A percentile compares a stretch with the other conserved stretches of the same genome.
These are phyloP conservation scores for Sinotaia quadrata DNA, from an alignment of 2,888 invertebrate species.

Conservation along the genomic window DNA sequence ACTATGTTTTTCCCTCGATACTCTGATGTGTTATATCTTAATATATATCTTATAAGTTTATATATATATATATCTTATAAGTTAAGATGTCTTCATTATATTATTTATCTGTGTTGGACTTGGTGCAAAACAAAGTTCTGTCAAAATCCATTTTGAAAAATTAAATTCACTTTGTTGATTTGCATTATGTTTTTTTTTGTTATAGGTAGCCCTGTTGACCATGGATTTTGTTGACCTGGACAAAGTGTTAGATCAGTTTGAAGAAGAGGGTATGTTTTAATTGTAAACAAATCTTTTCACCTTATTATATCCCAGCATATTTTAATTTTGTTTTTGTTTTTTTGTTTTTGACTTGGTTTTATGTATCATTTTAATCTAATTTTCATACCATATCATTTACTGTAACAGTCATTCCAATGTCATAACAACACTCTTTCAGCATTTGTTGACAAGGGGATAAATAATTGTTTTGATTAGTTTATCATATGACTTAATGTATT, in stretches of 20 bases:
- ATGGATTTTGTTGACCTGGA: constrained; percentile 81
- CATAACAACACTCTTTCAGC: too few relatives aligned
- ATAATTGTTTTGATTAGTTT: too few relatives aligned
- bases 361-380: not conserved
- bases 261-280: constrained; percentile 77
- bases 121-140: too few relatives aligned
- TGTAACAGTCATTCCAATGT: too few relatives aligned
- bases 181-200: not conserved
- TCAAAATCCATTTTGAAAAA: constrained; percentile 79
- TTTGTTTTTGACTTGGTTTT: not conserved
- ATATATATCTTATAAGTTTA: too few relatives aligned
- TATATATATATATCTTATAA: too few relatives aligned
- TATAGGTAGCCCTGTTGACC: constrained; percentile 5
- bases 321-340: not conserved
- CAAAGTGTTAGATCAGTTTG: constrained; percentile 87
- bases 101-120: too few relatives aligned
- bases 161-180: constrained; percentile 72
- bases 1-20: too few relatives aligned
- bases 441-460: too few relatives aligned
- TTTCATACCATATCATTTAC: not conserved
- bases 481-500: too few relatives aligned
- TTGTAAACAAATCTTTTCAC: not conserved
- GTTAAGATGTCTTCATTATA: too few relatives aligned
- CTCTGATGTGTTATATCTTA: too few relatives aligned
- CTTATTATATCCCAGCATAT: not conserved